Evolutionary conservation across 2,797 vertebrate genomes (phyloP).

Genomic region (Ctenochaetus hawaiiensis): DNA sequence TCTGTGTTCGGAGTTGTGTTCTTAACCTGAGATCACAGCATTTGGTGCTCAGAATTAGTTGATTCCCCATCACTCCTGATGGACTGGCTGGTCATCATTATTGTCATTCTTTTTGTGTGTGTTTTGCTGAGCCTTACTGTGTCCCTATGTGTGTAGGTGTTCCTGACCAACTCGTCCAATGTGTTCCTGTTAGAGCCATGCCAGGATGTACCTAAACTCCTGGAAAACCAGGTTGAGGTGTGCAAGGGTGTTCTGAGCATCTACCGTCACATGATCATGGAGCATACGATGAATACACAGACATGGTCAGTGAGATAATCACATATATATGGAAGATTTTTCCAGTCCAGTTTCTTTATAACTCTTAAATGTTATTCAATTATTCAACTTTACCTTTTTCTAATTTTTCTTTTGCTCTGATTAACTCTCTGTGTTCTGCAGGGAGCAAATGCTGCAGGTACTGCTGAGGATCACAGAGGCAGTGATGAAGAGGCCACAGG

Average conservation of each 20-base stretch:
- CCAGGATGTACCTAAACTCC: conserved; percentile 91
- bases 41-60: background rate
- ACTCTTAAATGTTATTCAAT: background rate
- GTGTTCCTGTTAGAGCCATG: conserved; percentile 97
- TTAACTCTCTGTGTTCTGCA: conserved; percentile 66
- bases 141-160: conserved; percentile 86
- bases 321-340: background rate
- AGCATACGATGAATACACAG: conserved; percentile 93
- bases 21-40: background rate
- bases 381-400: too few species aligned
- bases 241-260: conserved; percentile 96
- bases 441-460: conserved; percentile 98
- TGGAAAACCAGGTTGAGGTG: conserved; percentile 96
- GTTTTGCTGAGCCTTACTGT: background rate
- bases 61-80: too few species aligned
- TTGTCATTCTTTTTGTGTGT: background rate
- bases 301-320: conserved; percentile 89
- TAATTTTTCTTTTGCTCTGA: background rate
- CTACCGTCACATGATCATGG: conserved; percentile 98
- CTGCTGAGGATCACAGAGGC: conserved; percentile 97
- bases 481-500: conserved; percentile 95
- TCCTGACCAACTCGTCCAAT: conserved; percentile 96
- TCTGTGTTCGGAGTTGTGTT: background rate
- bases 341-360: background rate
- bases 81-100: background rate